Base-by-base conservation (phyloP, 2,797 vertebrate genomes). In the Semotilus atromaculatus region DNA sequence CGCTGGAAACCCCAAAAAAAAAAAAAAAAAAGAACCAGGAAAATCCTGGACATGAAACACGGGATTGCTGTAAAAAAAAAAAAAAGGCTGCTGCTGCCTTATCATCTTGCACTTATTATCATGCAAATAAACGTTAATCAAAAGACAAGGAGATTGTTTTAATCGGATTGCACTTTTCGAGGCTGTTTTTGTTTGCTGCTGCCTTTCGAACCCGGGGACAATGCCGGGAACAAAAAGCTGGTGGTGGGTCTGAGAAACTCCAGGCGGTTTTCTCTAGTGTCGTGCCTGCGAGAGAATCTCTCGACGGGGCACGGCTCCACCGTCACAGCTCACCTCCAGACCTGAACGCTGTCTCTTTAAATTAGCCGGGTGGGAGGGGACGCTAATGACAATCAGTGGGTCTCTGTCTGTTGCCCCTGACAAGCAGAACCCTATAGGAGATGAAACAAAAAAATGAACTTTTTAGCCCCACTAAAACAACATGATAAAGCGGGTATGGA, bases 101-200 rank as follows among this genome's bases (percentile, higher is more conserved):
- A 93, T 94, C 93, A 88, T 91, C 90, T 80, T 87, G 51, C 87
- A 34, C 83, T 92, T 72, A 93, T 95, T 95, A 90, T 94, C 91
- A 95, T 96, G 94, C 88, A 94, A 94, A 96, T 95, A 81, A 91
- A 92, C 93, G 92, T 90, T 93, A 94, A 94, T 94, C 92, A 93
- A 91, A 90, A 91, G 89, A 90, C 90, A 91, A 91, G 91, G 90
- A 93, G 92, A 93, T 93, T 93, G 91, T 94, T 93, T 94, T 95
- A 96, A 95, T 95, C 93, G 91, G 94, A 95, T 95, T 95, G 92
- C 89, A 53, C 90, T 92, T 92, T 92, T 90, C 89, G 92, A 93
- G 93, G 88, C 92, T 88, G 34, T 83, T 77, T 67, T 71, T 82
- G 83, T 75, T 62, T 74, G 7, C 26, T 4, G 43, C 48, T 88